Evolutionary conservation across 2,113 vertebrate genomes (phyloP), one percentile per base, ranked within the genome.

Genomic region (Microcebus griseorufus): DNA sequence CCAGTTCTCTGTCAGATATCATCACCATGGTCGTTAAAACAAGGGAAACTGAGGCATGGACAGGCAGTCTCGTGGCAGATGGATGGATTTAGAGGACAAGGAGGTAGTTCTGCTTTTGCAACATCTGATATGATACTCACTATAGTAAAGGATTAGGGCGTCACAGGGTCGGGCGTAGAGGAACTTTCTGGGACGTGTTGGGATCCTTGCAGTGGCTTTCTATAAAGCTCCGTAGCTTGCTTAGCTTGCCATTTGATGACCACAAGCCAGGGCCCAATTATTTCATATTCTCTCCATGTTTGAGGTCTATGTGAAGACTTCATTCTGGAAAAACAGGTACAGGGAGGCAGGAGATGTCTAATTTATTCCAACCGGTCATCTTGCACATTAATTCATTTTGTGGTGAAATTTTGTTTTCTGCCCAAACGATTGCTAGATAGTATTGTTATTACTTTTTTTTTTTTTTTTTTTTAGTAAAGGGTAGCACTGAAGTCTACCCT

Each of bases 41-140:
- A 11, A 90, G 88, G 70, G 94, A 95, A 93, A 98, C 94, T 64
- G 93, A 98, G 97, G 97, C 80, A 90, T 4, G 0, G 9, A 6
- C 20, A 22, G 53, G 18, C 1, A 0, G 25, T 34, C 51, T 58
- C 67, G 2, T 1, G 29, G 51, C 12, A 67, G 32, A 17, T 10
- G 18, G 25, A 37, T 5, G 29, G 23, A 25, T 60, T 64, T 45
- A 17, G 25, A 79, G 32, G 64, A 78, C 51, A 53, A 20, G 16
- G 20, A 62, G 37, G 5, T 9, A 7, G 9, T 20, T 55, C 10
- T 29, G 4, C 67, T 80, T 70, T 48, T 6, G 6, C 34, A 39
- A 37, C 62, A 5, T 62, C 48, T 48, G 89, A 0, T 37, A n/a
- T 12, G 6, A 6, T 39, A 6, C n/a, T 72, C 9, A 6, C 14